Evolutionary conservation across 1,140 invertebrate species (phyloP), one percentile per base, ranked within the genome.

Genomic region (Drosophila sproati): DNA sequence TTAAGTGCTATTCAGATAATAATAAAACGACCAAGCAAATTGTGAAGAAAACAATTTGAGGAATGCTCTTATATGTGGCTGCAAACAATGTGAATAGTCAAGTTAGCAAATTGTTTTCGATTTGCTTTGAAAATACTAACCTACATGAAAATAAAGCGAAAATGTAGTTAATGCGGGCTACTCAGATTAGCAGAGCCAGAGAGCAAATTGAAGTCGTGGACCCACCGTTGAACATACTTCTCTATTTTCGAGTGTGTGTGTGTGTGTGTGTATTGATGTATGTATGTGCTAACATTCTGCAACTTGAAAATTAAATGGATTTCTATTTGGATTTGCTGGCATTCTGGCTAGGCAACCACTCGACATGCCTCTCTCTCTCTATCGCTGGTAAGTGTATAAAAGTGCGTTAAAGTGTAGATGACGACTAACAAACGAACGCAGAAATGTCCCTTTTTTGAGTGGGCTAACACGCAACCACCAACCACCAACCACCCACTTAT

Each of bases 291-390:
- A 86, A 90, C 77, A 90, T 82, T 90, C 61, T 61, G 69, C 78
- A 77, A 80, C 74, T 82, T 86, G 82, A 86, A 90, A 90, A 90
- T 90, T 91, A 91, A 90, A 90, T 90, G 86, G 81, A 85, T 89
- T 89, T 89, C 86, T 89, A 86, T 89, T 90, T 90, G 78, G 80
- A 64, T 75, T 78, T 51, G 32, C 61, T 73, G 78, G 54, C 63
- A 61, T 60, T 61, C 62, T 55, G 52, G 66, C 5, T 61, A 74
- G 78, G 70, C 47, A 67, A 64, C 80, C 70, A 87, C 82, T 86
- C 87, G 82, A 86, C 57, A 70, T 70, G 72, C 72, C 75, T 56
- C 51, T 69, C 43, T 35, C 31, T 63, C 31, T 56, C 43, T 54
- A 62, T 37, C 51, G 59, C 12, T 10, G 63, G 48, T 62, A 72